A percentile compares a stretch with the other conserved stretches of the same genome.
Evolutionary conservation across 2,797 vertebrate genomes (phyloP).

Genomic region (Sebastes taczanowskii): DNA sequence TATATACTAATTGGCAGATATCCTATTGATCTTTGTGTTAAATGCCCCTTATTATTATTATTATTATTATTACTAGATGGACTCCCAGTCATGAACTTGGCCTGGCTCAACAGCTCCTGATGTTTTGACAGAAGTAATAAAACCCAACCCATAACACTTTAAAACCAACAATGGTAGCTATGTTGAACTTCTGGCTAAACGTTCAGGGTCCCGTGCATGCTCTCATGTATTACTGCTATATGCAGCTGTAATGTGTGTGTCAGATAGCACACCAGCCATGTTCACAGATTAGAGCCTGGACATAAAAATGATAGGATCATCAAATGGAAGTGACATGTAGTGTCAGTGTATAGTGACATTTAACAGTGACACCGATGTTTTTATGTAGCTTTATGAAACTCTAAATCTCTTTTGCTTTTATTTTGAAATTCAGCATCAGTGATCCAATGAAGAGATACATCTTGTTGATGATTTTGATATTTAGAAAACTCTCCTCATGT

Average conservation of each 20-base stretch:
- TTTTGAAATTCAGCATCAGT: constrained; percentile 5
- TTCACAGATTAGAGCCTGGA: constrained; percentile 72
- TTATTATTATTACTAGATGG: constrained; percentile 60
- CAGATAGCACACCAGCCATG: constrained; percentile 56
- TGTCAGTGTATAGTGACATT: neutral
- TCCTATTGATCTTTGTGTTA: constrained; percentile 70
- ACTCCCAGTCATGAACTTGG: constrained; percentile 74
- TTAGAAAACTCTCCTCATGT: neutral
- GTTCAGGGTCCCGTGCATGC: constrained; percentile 55
- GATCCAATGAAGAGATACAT: neutral
- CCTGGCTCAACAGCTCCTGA: constrained; percentile 74
- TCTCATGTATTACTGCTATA: constrained; percentile 55
- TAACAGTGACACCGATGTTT: neutral
- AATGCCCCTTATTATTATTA: constrained; percentile 57
- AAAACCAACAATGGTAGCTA: constrained; percentile 81
- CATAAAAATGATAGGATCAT: constrained; percentile 54
- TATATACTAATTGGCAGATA: constrained; percentile 51
- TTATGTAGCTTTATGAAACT: neutral
- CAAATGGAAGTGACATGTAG: constrained; percentile 17
- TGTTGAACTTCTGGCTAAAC: constrained; percentile 77
- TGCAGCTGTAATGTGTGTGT: constrained; percentile 78
- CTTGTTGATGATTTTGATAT: neutral
- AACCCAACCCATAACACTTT: constrained; percentile 82
- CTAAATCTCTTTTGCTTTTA: neutral
- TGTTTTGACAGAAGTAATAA: constrained; percentile 86